Percentiles rank a stretch among this genome's conserved stretches.
Conservation (phyloP, 2,113 vertebrate genomes). For the Calyptomena viridis region DNA sequence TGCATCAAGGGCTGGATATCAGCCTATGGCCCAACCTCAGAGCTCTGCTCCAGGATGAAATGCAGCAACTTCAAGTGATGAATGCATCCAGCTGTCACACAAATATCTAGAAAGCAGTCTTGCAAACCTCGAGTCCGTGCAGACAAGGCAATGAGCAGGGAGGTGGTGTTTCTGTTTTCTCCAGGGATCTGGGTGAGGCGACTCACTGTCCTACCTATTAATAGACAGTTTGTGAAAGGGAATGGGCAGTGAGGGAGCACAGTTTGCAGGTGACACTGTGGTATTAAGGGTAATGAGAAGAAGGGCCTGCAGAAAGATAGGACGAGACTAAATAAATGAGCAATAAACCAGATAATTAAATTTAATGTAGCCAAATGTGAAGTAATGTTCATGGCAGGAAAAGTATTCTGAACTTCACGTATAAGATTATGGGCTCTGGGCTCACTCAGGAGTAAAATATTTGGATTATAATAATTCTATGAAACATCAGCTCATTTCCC, state of each 20-base stretch:
- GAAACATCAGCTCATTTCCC: constrained; percentile 17
- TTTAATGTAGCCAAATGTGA: constrained; percentile 29
- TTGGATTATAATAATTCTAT: neutral
- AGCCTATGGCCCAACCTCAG: neutral
- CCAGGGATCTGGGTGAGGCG: neutral
- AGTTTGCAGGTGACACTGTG: neutral
- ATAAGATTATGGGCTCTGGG: constrained; percentile 21
- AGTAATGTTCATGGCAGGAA: neutral
- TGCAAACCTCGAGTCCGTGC: neutral
- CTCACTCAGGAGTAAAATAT: constrained; percentile 25
- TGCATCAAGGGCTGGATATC: neutral
- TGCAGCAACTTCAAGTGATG: neutral
- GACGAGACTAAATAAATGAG: constrained; percentile 12
- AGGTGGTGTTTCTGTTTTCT: neutral
- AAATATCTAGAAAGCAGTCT: neutral
- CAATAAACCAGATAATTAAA: constrained; percentile 46
- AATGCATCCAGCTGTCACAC: neutral
- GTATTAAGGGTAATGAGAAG: neutral
- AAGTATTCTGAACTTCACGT: neutral
- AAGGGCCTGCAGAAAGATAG: neutral
- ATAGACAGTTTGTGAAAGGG: neutral
- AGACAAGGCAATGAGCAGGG: neutral
- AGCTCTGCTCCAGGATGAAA: neutral
- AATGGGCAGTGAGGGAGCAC: neutral
- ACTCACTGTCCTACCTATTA: neutral